phyloP scores from a whole-genome alignment of 2,797 vertebrate species.

The Semaprochilodus insignis region DNA sequence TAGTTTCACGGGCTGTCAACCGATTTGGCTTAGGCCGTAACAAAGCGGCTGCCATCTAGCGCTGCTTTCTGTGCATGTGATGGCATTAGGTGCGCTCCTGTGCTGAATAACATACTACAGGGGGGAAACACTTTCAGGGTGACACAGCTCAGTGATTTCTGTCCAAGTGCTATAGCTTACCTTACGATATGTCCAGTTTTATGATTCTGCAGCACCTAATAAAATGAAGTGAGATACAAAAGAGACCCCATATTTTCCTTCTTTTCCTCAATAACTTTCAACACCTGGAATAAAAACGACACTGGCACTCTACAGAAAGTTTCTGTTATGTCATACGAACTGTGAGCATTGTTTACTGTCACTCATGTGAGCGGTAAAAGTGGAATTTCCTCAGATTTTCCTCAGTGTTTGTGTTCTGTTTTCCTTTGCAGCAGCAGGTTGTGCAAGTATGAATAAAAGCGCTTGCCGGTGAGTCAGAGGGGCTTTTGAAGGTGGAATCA shows the following conservation, averaged over 20 bases:
- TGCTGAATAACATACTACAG: background rate
- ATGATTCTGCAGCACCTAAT: background rate
- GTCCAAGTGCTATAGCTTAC: background rate
- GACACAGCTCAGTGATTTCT: background rate
- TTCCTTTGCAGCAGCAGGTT: conserved; percentile 26
- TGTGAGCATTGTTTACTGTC: background rate
- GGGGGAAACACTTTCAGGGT: background rate
- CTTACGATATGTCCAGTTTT: background rate
- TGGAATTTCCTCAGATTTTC: background rate
- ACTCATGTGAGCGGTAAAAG: conserved; percentile 3
- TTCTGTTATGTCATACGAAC: background rate
- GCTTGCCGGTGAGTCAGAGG: conserved; percentile 43
- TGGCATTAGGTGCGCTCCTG: conserved; percentile 24
- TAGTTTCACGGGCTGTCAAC: conserved; percentile 14
- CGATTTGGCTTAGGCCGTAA: background rate
- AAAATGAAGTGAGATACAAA: background rate
- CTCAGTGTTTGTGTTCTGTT: background rate
- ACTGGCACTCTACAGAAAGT: too few species aligned
- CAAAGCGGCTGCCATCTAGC: conserved; percentile 25
- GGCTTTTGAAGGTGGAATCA: conserved; percentile 40
- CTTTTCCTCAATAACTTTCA: background rate
- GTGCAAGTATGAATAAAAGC: background rate
- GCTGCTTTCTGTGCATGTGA: background rate
- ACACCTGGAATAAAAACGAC: background rate
- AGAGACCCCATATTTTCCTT: background rate